phyloP scores from a whole-genome alignment of 2,888 invertebrate genomes.

The Chrysolina haemoptera region DNA sequence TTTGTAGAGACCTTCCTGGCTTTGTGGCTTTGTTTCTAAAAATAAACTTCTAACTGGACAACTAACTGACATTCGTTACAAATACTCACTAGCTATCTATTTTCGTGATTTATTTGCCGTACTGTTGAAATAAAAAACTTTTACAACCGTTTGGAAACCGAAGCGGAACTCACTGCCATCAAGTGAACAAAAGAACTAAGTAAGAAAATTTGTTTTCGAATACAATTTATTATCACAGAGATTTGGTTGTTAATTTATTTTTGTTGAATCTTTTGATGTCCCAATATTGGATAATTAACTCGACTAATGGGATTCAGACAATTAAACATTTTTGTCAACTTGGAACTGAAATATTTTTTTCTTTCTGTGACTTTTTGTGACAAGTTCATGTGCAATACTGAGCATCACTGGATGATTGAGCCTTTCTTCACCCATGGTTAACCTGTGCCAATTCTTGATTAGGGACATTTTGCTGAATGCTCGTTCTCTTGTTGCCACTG shows the following conservation, averaged over 20 bases:
- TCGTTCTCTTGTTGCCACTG: too few species aligned
- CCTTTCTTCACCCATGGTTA: too few species aligned
- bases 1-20: conserved; percentile 6
- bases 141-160: background rate
- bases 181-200: background rate
- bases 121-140: background rate
- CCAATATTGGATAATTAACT: background rate
- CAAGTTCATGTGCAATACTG: too few species aligned
- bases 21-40: conserved; percentile 12
- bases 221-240: background rate
- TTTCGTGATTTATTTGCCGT: conserved; percentile 18
- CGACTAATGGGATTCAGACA: background rate
- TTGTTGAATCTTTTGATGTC: background rate
- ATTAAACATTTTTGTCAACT: background rate
- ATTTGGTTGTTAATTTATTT: background rate
- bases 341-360: too few species aligned
- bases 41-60: conserved; percentile 27
- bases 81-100: conserved; percentile 7
- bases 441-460: too few species aligned
- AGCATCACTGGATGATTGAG: too few species aligned
- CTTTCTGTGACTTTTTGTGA: too few species aligned
- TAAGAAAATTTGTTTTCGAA: background rate
- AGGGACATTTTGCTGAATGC: too few species aligned
- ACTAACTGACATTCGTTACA: conserved; percentile 23
- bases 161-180: background rate